A percentile compares a stretch with the other conserved stretches of the same genome.
Evolutionary conservation across 2,888 invertebrate species (phyloP).

Genomic region (Athalia rosae): DNA sequence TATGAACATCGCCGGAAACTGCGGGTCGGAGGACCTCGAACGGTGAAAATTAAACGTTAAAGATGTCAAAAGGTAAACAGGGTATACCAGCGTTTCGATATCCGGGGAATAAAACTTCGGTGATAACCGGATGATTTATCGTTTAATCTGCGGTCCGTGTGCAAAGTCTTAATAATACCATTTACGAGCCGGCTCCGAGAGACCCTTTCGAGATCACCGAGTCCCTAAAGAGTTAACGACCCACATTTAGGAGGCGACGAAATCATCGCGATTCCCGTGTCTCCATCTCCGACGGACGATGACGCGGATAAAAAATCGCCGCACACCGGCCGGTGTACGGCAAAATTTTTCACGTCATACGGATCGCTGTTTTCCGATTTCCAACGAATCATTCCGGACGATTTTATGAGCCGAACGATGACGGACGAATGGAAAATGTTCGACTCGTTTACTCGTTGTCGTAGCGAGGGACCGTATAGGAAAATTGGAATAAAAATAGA

Average conservation of each 20-base stretch:
- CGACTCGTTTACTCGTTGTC: too few species aligned
- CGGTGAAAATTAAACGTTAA: too few species aligned
- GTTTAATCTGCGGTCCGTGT: slow-evolving; percentile 12
- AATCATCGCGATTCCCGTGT: slow-evolving; percentile 17
- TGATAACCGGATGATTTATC: slow-evolving; percentile 18
- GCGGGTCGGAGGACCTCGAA: too few species aligned
- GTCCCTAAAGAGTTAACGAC: slow-evolving; percentile 43
- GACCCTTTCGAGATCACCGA: slow-evolving; percentile 24
- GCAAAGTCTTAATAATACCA: slow-evolving; percentile 54
- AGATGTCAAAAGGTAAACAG: too few species aligned
- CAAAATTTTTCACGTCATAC: not conserved
- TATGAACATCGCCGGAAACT: too few species aligned
- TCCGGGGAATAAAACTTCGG: not conserved
- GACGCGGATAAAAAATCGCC: not conserved
- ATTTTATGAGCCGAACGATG: too few species aligned
- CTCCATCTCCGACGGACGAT: not conserved
- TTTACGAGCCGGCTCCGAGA: slow-evolving; percentile 53
- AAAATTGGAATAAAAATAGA: slow-evolving; percentile 11
- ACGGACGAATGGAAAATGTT: too few species aligned
- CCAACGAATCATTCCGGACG: too few species aligned
- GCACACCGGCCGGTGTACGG: too few species aligned
- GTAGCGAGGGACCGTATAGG: too few species aligned
- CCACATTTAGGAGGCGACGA: slow-evolving; percentile 23
- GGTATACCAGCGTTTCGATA: too few species aligned
- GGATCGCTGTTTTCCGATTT: not conserved